Conservation (phyloP, 2,888 invertebrate species). For the Apamea epomidion region DNA sequence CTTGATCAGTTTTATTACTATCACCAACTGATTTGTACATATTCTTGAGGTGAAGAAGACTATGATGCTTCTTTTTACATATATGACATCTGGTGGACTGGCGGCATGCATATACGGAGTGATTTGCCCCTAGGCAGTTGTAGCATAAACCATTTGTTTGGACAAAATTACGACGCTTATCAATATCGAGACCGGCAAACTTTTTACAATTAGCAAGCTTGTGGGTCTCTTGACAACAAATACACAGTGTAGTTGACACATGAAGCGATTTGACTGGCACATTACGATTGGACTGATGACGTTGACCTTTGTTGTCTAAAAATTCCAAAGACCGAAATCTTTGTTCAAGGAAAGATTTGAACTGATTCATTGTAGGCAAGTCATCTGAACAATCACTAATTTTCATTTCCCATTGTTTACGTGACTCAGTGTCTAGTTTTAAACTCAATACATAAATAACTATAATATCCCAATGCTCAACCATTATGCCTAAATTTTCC, state of each 20-base stretch:
- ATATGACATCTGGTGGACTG: background rate
- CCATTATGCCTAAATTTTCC: too few species aligned
- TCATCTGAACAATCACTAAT: constrained; percentile 16
- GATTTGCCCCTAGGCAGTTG: constrained; percentile 6
- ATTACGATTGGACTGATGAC: background rate
- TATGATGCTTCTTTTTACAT: constrained; percentile 18
- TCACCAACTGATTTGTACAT: constrained; percentile 7
- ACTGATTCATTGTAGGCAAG: constrained; percentile 14
- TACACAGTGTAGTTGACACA: constrained; percentile 2
- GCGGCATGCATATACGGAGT: constrained; percentile 14
- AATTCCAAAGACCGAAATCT: constrained; percentile 12
- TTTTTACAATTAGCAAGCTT: constrained; percentile 26
- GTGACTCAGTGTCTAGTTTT: background rate
- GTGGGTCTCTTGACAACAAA: constrained; percentile 7
- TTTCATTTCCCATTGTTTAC: constrained; percentile 1
- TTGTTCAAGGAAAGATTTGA: constrained; percentile 10
- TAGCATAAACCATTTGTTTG: constrained; percentile 26
- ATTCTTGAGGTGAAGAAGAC: constrained; percentile 19
- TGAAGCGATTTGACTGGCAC: constrained; percentile 10
- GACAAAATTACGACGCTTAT: constrained; percentile 18
- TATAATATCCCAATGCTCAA: too few species aligned
- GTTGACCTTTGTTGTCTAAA: constrained; percentile 13
- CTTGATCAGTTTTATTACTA: background rate
- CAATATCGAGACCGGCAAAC: constrained; percentile 3
- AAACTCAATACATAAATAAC: background rate